Base-by-base conservation (phyloP, 1,140 invertebrate species). In the Drosophila guanche region DNA sequence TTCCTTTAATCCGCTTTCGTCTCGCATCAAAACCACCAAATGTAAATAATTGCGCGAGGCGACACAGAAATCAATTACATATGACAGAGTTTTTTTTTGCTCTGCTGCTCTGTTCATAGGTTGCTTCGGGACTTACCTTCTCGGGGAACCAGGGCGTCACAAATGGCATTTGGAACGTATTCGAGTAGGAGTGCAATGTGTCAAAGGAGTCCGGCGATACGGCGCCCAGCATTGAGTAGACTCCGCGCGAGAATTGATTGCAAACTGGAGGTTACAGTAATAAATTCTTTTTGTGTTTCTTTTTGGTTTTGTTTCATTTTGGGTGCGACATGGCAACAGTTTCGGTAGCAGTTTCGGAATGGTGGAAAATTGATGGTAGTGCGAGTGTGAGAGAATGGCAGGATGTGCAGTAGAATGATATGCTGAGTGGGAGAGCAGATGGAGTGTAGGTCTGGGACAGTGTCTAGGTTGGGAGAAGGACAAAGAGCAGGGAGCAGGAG, bases 81-180 rank as follows among this genome's bases (percentile, higher is more conserved):
- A 86, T 80, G 81, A 80, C 76, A 76, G 43, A 10, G n/a, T 22
- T 20, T 48, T 27, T 40, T 47, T 55, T 55, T 54, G 59, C 75
- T 62, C 62, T 65, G 22, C 22, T 7, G 14, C 37, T 12, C 5
- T 12, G 48, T 20, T 42, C 14, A 40, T 52, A 52, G 43, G 22
- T 29, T 14, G 14, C 6, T 33, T 46, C n/a, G 1, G 27, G 45
- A 90, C 89, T 94, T 93, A 96, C 95, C 93, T 97, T 97, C 92
- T 98, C 96, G 0, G 97, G 96, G 92, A 97, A 98, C 95, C 96
- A 97, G n/a, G 97, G 97, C 37, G 96, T 98, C 50, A 99, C 94
- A 90, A 98, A 98, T 37, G 98, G 98, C 95, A 99, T 97, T 92
- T 98, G 96, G 91, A 98, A 99, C 8, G 97, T 98, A 92, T 98